phyloP scores from a whole-genome alignment of 2,797 vertebrate species.

The Botia kubotai region DNA sequence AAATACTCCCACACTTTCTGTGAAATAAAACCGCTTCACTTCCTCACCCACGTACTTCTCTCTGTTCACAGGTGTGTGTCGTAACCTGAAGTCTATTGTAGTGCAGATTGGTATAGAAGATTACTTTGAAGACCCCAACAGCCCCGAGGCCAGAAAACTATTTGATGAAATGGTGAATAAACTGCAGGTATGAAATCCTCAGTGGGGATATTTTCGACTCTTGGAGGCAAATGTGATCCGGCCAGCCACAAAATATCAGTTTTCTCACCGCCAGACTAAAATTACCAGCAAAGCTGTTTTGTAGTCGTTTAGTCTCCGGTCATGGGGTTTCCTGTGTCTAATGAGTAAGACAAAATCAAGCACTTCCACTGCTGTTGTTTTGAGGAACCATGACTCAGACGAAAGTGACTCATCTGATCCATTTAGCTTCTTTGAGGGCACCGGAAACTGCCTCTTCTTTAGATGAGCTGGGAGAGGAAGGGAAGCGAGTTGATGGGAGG shows the following conservation, averaged over 20 bases:
- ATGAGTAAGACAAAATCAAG: slow-evolving; percentile 53
- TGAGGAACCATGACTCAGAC: slow-evolving; percentile 40
- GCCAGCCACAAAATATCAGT: background rate
- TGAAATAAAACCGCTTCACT: background rate
- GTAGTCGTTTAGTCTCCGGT: slow-evolving; percentile 35
- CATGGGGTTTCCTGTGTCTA: slow-evolving; percentile 52
- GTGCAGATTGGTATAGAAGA: slow-evolving; percentile 97
- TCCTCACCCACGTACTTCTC: background rate
- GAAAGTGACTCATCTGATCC: slow-evolving; percentile 49
- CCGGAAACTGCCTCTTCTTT: slow-evolving; percentile 37
- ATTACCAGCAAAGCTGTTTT: slow-evolving; percentile 1
- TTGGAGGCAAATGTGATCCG: background rate
- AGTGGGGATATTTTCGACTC: background rate
- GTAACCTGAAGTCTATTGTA: slow-evolving; percentile 96
- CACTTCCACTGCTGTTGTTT: slow-evolving; percentile 15
- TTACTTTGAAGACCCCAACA: slow-evolving; percentile 98
- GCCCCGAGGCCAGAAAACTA: slow-evolving; percentile 93
- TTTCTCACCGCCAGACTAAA: slow-evolving; percentile 33
- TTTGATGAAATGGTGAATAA: slow-evolving; percentile 99
- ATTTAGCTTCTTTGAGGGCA: slow-evolving; percentile 18
- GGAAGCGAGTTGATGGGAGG: slow-evolving; percentile 13
- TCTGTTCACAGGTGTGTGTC: slow-evolving; percentile 86
- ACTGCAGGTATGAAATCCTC: slow-evolving; percentile 85
- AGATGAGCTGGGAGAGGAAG: slow-evolving; percentile 25
- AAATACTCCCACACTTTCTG: slow-evolving; percentile 17